phyloP scores from a whole-genome alignment of 2,113 vertebrate genomes.

The Plectropomus leopardus region DNA sequence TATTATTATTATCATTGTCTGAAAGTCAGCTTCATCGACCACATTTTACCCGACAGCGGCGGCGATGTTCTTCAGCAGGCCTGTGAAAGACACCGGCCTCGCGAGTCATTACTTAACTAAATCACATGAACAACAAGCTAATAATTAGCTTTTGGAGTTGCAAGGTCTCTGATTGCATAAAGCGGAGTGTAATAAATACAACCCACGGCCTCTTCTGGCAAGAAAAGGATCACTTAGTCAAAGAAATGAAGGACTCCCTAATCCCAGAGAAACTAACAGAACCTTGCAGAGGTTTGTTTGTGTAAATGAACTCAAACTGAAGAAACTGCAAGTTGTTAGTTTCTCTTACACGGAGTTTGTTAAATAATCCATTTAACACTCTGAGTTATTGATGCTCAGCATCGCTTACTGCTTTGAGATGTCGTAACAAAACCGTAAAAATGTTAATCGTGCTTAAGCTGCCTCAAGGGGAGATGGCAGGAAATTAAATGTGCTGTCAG shows the following conservation, averaged over 20 bases:
- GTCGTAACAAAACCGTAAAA: neutral
- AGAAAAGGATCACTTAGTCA: neutral
- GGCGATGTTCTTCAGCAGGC: too few species aligned
- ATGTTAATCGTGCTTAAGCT: neutral
- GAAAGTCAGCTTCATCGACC: neutral
- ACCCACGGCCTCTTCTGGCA: neutral
- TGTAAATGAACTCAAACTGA: neutral
- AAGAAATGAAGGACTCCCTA: neutral
- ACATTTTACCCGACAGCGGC: neutral
- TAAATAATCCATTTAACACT: neutral
- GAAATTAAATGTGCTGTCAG: neutral
- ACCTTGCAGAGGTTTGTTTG: neutral
- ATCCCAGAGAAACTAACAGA: neutral
- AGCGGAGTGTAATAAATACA: neutral
- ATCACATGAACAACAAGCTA: neutral
- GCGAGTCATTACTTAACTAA: neutral
- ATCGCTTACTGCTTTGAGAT: neutral
- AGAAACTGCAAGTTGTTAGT: neutral
- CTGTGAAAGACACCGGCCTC: too few species aligned
- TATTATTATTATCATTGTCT: neutral
- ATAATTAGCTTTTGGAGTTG: conserved; percentile 2
- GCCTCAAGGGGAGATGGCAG: neutral
- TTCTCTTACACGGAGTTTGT: neutral
- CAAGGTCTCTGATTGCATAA: neutral
- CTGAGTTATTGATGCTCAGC: neutral